Base-by-base conservation (phyloP, 1,140 invertebrate genomes). In the Hestina assimilis region DNA sequence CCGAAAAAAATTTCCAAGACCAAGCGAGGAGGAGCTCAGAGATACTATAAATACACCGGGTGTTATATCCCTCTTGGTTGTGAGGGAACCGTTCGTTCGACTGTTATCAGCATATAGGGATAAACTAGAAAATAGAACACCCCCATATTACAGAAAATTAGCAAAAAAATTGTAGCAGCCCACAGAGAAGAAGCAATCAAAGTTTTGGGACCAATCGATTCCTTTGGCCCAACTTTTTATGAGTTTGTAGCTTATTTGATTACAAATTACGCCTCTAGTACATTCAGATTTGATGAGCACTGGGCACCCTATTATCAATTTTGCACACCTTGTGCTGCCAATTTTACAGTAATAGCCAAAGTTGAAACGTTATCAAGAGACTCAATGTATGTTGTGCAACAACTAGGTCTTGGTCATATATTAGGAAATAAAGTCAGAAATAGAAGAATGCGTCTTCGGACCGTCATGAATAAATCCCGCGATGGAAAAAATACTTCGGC, bases 71-170 rank as follows among this genome's bases (percentile, higher is more conserved):
- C 93, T 98, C 50, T 87, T 98, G 14, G 95, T 98, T 59, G 96
- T 97, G 0, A 90, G 97, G 14, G 95, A 98, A 89, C 97, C 97
- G 0, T 94, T 98, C 60, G 96, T 98, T 75, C 90, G 97, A 51
- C 87, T 98, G 1, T 76, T 98, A 11, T 97, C 96, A 1, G 96
- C 96, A 7, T 98, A 95, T 81, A 90, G 95, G 57, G 97, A 98
- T 79, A 98, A 98, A 89, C 90, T 98, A 48, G 93, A 95, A 75
- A 91, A 93, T 70, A 92, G 79, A 79, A 92, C 61, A 68, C 91
- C 93, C 63, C 93, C 92, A 1, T 93, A 91, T 69, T 94, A 94
- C 70, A 91, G 93, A 66, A 93, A 93, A 63, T 82, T 94, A 29
- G 93, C 93, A 9, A 89, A 29, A 79, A 92, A 29, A 94, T 94